Base-by-base conservation (phyloP, 1,140 invertebrate genomes). In the Saccostrea glomerata region DNA sequence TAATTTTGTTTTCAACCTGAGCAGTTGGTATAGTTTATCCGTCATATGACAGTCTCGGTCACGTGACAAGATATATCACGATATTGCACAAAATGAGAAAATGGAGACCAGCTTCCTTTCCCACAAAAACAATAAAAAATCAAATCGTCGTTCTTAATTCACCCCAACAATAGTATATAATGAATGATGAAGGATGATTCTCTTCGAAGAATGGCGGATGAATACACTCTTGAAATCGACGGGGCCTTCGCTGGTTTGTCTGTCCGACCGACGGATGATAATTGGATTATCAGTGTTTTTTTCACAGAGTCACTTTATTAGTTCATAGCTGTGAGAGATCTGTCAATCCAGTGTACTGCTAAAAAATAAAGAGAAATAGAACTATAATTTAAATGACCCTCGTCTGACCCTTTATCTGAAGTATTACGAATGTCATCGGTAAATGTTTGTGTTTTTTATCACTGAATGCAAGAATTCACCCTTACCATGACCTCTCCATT, bases 401-500 rank as follows among this genome's bases (percentile, higher is more conserved):
- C n/a, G 3, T n/a, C n/a, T 63, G 15, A n/a, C 58, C 58, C 58
- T 63, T 63, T 63, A 63, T 20, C 58, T 63, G 58, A 63, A 20
- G 13, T 63, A 6, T 63, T 20, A 60, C 58, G 58, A 3, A 0
- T 17, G 58, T 20, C 2, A 60, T 60, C 15, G 12, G 20, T 63
- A 6, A 63, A 20, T n/a, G n/a, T 17, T 63, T 63, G n/a, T 63
- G 6, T 63, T 63, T 63, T 63, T 17, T 63, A 63, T 17, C 17
- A 20, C 15, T 63, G 58, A 20, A 63, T 20, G 6, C 6, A 0
- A 6, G 58, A 20, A n/a, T n/a, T 63, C 5, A 2, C 25, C 23
- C 82, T 84, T 20, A 84, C 82, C 82, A 84, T 55, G 13, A 84
- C 47, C 15, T 84, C 82, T 55, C 82, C 82, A 54, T 84, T 56